Evolutionary conservation across 2,113 vertebrate genomes (phyloP).

Genomic region (Ctenomys sociabilis): DNA sequence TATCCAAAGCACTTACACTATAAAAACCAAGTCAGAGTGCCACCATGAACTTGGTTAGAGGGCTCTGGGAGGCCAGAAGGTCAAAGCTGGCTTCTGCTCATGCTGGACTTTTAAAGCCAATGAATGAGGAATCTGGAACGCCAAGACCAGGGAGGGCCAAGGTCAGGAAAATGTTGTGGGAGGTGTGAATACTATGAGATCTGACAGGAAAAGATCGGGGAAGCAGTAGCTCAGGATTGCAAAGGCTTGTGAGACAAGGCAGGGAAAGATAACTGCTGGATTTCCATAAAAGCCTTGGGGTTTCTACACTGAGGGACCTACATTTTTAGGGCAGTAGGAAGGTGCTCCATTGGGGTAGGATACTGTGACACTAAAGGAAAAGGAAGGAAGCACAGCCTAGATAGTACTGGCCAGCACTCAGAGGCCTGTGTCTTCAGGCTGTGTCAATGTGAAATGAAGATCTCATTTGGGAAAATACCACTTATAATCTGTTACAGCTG

Average conservation of each 20-base stretch:
- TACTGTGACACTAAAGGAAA: not conserved
- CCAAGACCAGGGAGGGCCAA: not conserved
- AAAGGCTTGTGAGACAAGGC: not conserved
- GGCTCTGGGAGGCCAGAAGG: not conserved
- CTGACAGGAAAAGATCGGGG: not conserved
- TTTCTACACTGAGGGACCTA: not conserved
- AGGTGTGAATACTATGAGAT: not conserved
- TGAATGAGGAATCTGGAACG: not conserved
- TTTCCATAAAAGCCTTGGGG: not conserved
- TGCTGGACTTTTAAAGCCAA: conserved; percentile 39
- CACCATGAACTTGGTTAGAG: not conserved
- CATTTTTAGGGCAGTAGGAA: not conserved
- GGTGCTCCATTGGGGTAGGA: not conserved
- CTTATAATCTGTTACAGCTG: not conserved
- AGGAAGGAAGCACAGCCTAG: not conserved
- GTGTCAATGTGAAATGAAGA: not conserved
- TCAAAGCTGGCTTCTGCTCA: not conserved
- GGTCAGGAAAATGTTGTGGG: not conserved
- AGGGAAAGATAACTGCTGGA: not conserved
- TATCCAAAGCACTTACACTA: not conserved
- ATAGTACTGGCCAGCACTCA: rapidly evolving
- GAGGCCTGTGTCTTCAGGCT: not conserved
- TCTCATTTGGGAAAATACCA: not conserved
- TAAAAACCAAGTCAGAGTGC: not conserved
- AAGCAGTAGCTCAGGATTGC: not conserved